Evolutionary conservation across 2,888 invertebrate genomes (phyloP).

Genomic region (Mesorhabditis belari): DNA sequence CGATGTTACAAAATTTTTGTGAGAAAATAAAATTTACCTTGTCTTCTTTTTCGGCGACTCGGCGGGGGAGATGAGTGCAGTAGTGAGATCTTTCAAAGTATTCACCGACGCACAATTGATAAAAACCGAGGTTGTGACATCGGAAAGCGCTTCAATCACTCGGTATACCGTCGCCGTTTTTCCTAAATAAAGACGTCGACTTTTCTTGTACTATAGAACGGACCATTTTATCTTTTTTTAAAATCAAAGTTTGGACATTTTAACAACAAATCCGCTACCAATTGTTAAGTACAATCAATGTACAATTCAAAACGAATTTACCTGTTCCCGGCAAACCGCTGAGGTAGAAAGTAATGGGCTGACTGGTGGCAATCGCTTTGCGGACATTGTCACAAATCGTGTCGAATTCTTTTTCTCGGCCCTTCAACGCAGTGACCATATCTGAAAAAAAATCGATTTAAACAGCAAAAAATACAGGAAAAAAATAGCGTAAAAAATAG

Average conservation of each 20-base stretch:
- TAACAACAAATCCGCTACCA: too few species aligned
- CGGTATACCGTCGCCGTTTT: conserved; percentile 40
- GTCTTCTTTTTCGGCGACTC: too few species aligned
- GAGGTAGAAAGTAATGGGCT: conserved; percentile 78
- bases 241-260: too few species aligned
- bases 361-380: conserved; percentile 63
- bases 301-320: conserved; percentile 64
- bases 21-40: too few species aligned
- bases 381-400: conserved; percentile 68
- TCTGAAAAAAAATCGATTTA: neutral
- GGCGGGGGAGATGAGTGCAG: too few species aligned
- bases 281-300: neutral
- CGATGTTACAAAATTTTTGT: neutral
- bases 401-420: conserved; percentile 73
- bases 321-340: conserved; percentile 96
- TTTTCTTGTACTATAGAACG: too few species aligned
- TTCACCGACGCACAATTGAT: conserved; percentile 30
- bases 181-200: conserved; percentile 15
- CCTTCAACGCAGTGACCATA: conserved; percentile 50
- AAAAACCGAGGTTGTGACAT: conserved; percentile 6
- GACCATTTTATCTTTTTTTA: too few species aligned
- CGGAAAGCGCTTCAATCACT: conserved; percentile 21
- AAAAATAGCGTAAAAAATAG: neutral
- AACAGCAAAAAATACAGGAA: neutral
- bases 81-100: conserved; percentile 5